These are phyloP conservation scores for Neolamprologus cancellatus DNA, from an alignment of 2,113 vertebrate genomes.

Conservation along the genomic window DNA sequence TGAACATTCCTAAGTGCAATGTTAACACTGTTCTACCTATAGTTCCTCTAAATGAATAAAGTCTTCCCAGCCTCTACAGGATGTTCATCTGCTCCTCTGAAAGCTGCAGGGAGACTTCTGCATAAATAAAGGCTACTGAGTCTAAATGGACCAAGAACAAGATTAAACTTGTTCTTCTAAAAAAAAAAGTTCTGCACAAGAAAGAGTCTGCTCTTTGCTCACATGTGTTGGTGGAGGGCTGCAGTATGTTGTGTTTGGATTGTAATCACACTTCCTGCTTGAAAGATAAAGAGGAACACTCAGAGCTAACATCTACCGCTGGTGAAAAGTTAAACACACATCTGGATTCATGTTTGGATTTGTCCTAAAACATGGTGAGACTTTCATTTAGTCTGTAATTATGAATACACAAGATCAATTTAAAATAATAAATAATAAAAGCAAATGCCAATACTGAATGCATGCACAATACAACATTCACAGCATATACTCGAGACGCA, in stretches of 20 bases:
- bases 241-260: constrained; percentile 14
- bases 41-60: neutral
- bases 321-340: neutral
- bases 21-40: neutral
- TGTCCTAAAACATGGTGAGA: neutral
- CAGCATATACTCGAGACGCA: neutral
- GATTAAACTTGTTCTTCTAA: neutral
- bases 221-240: neutral
- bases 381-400: neutral
- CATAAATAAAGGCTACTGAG: neutral
- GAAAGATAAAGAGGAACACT: constrained; percentile 28
- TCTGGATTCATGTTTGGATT: neutral
- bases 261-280: constrained; percentile 39
- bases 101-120: neutral
- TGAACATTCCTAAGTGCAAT: neutral
- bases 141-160: neutral
- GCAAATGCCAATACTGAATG: neutral
- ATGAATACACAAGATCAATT: neutral
- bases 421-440: neutral
- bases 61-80: neutral
- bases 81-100: neutral
- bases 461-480: neutral
- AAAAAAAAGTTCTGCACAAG: neutral
- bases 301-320: neutral
- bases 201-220: neutral